phyloP scores from a whole-genome alignment of 1,140 invertebrate species.

The Maniola jurtina region DNA sequence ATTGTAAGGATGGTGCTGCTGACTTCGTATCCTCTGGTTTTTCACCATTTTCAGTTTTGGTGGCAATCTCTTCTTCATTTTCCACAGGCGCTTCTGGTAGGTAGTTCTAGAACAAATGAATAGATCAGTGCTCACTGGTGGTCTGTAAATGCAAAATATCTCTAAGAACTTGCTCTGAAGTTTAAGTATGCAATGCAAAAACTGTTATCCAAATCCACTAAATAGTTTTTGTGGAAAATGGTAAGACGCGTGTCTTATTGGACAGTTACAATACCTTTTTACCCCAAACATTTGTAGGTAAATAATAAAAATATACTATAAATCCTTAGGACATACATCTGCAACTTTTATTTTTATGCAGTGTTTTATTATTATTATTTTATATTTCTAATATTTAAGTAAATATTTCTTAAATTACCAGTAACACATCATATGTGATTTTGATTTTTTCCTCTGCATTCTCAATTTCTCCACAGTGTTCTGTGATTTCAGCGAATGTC shows the following conservation, averaged over 20 bases:
- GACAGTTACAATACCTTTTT: too few relatives aligned
- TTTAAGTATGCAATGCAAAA: background rate
- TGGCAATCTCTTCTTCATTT: slow-evolving; percentile 77
- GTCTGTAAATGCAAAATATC: background rate
- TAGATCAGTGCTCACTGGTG: too few relatives aligned
- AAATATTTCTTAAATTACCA: slow-evolving; percentile 85
- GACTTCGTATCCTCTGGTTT: slow-evolving; percentile 52
- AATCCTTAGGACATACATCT: too few relatives aligned
- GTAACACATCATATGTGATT: slow-evolving; percentile 86
- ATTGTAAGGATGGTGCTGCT: slow-evolving; percentile 89
- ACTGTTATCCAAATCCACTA: background rate
- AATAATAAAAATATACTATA: too few relatives aligned
- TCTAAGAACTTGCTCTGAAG: background rate
- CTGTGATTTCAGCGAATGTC: slow-evolving; percentile 91
- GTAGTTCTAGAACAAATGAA: slow-evolving; percentile 79
- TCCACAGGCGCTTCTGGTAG: slow-evolving; percentile 89
- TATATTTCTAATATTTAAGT: too few relatives aligned
- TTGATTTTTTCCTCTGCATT: slow-evolving; percentile 87
- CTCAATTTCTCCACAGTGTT: slow-evolving; percentile 87
- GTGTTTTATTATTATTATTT: too few relatives aligned
- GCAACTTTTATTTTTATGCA: too few relatives aligned
- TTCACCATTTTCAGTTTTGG: slow-evolving; percentile 63
- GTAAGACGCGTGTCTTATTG: too few relatives aligned
- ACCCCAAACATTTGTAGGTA: too few relatives aligned
- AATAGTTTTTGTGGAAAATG: background rate